A percentile compares a stretch with the other conserved stretches of the same genome.
These are phyloP conservation scores for Hesperia comma DNA, from an alignment of 2,888 invertebrate species.

Conservation along the genomic window DNA sequence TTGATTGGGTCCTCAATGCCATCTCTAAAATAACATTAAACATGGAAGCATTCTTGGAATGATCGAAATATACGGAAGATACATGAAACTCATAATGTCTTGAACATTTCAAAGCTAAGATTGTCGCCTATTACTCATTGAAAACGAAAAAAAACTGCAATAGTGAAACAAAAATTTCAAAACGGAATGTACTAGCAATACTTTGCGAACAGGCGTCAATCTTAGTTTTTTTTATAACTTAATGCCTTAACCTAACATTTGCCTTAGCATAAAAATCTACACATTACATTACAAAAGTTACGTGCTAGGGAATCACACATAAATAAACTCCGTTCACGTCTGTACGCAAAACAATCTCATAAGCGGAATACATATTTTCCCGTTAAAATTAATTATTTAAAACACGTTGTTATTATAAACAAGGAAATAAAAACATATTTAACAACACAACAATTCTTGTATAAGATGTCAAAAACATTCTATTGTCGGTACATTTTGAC, in stretches of 20 bases:
- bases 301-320: constrained; percentile 79
- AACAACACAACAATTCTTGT: constrained; percentile 76
- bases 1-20: constrained; percentile 9
- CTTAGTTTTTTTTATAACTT: constrained; percentile 50
- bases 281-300: constrained; percentile 61
- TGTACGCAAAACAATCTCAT: constrained; percentile 75
- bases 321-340: constrained; percentile 77
- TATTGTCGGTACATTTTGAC: constrained; percentile 1
- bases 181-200: constrained; percentile 30
- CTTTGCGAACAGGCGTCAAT: constrained; percentile 49
- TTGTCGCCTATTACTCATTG: constrained; percentile 57
- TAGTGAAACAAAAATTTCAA: constrained; percentile 45
- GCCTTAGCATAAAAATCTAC: constrained; percentile 60
- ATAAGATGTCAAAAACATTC: constrained; percentile 23
- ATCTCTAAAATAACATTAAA: constrained; percentile 34
- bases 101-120: constrained; percentile 52
- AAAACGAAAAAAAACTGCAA: constrained; percentile 46
- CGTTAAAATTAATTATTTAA: constrained; percentile 62
- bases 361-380: constrained; percentile 58
- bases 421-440: constrained; percentile 72
- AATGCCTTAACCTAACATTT: constrained; percentile 48
- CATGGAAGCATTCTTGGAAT: constrained; percentile 77
- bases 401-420: constrained; percentile 70
- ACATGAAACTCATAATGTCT: constrained; percentile 36
- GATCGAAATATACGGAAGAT: constrained; percentile 63